These are phyloP conservation scores for Telenomus remus DNA, from an alignment of 1,140 invertebrate species.

Conservation along the genomic window DNA sequence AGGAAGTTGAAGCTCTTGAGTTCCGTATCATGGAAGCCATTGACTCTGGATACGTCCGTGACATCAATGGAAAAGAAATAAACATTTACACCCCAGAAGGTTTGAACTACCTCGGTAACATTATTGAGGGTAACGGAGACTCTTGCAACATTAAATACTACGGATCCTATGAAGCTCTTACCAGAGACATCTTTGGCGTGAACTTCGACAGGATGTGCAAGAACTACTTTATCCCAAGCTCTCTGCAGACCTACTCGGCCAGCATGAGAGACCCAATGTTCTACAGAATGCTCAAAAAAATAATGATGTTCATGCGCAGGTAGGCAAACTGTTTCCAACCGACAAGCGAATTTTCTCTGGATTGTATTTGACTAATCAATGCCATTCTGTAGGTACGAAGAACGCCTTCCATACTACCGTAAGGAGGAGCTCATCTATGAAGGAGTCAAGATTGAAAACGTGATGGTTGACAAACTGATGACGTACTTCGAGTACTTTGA, in stretches of 20 bases:
- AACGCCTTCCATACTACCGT: constrained; percentile 65
- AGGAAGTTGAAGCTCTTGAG: constrained; percentile 66
- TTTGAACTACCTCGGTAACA: constrained; percentile 79
- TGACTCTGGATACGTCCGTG: constrained; percentile 78
- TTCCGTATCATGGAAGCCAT: constrained; percentile 77
- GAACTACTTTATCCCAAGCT: constrained; percentile 67
- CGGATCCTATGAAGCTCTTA: constrained; percentile 70
- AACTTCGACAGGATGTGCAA: constrained; percentile 65
- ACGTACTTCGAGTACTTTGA: constrained; percentile 76
- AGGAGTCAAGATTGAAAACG: constrained; percentile 79
- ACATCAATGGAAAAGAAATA: constrained; percentile 64
- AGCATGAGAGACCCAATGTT: constrained; percentile 76
- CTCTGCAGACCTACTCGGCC: constrained; percentile 66
- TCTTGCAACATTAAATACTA: constrained; percentile 81
- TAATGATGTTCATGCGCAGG: constrained; percentile 72
- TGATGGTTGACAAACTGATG: constrained; percentile 78
- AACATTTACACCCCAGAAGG: constrained; percentile 68
- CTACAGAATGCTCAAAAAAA: constrained; percentile 74
- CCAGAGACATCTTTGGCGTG: constrained; percentile 68
- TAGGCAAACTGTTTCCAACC: constrained; percentile 59
- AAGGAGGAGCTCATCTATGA: constrained; percentile 76
- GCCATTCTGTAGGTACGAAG: constrained; percentile 64
- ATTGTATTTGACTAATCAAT: background rate
- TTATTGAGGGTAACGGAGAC: constrained; percentile 81
- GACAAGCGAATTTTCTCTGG: background rate